phyloP scores from a whole-genome alignment of 2,113 vertebrate genomes.

The Tetrao urogallus region DNA sequence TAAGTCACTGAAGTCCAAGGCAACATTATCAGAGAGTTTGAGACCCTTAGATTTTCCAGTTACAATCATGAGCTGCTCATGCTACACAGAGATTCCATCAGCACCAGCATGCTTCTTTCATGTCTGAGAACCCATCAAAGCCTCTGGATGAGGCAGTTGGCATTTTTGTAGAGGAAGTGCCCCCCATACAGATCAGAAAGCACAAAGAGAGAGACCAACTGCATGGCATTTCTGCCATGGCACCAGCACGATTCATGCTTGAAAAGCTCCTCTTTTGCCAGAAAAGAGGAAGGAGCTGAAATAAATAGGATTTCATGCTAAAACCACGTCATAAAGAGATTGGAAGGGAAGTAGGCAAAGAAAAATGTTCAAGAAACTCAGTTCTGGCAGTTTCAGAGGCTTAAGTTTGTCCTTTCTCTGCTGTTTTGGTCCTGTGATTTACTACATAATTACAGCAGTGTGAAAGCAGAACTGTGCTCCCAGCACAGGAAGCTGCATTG shows the following conservation, averaged over 20 bases:
- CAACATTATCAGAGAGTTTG: background rate
- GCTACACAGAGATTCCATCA: background rate
- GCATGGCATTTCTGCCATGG: background rate
- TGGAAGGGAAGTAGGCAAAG: background rate
- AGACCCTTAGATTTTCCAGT: background rate
- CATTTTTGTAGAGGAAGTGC: rapidly evolving
- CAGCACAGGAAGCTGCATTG: background rate
- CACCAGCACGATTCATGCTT: background rate
- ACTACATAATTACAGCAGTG: background rate
- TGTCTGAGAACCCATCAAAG: background rate
- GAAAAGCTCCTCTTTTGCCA: background rate
- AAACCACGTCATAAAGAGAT: background rate
- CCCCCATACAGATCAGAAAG: background rate
- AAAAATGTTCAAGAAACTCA: background rate
- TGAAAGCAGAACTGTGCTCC: background rate
- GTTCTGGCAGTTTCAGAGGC: background rate
- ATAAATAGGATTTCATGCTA: background rate
- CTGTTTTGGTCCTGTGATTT: background rate
- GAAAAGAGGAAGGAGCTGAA: background rate
- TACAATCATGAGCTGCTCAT: background rate
- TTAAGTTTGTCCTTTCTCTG: background rate
- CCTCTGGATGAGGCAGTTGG: background rate
- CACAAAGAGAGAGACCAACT: background rate
- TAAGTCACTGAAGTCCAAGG: background rate
- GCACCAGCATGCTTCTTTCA: background rate